Evolutionary conservation across 2,888 invertebrate species (phyloP), one percentile per base, ranked within the genome.

Genomic region (Orchestes rusci): DNA sequence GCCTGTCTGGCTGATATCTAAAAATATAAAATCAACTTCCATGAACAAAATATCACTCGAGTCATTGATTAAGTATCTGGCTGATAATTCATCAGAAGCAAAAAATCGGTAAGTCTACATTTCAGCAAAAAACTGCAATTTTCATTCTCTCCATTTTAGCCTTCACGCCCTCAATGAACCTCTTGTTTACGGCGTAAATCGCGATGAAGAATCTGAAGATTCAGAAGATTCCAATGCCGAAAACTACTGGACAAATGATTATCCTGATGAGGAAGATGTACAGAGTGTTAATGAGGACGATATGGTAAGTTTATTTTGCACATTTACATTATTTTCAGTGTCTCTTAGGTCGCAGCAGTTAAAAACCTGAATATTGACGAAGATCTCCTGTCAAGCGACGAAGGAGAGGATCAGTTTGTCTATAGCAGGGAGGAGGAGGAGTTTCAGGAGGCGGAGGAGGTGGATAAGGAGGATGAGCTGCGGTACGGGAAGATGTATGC

Each of bases 181-280:
- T 16, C 52, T 73, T 4, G 59, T 70, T 3, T 67, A 62, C 45
- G 69, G 64, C 39, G 59, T 62, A 8, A 33, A 51, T 18, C 43
- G 56, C 45, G 63, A 64, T 46, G 55, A 55, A 4, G 66, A 67
- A 35, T 53, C 56, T 10, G 73, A 72, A 8, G 71, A 73, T 43
- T 74, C 74, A 17, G 78, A 78, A 52, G 85, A 86, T 62, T 87
- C 87, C 0, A 87, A 88, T 70, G 80, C 81, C 51, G 87, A 88
- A 65, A 79, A 80, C 55, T 77, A 85, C 62, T 82, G 79, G 75
- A 71, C 76, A 48, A 87, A 88, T 59, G 86, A 87, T 39, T 88
- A 88, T 64, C 87, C 87, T 1, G 79, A 73, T 45, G 69, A 68
- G 39, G 72, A 72, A 41, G 67, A 72, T 53, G 64, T 68, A 20